Base-by-base conservation (phyloP, 2,113 vertebrate species). In the Megalops atlanticus region DNA sequence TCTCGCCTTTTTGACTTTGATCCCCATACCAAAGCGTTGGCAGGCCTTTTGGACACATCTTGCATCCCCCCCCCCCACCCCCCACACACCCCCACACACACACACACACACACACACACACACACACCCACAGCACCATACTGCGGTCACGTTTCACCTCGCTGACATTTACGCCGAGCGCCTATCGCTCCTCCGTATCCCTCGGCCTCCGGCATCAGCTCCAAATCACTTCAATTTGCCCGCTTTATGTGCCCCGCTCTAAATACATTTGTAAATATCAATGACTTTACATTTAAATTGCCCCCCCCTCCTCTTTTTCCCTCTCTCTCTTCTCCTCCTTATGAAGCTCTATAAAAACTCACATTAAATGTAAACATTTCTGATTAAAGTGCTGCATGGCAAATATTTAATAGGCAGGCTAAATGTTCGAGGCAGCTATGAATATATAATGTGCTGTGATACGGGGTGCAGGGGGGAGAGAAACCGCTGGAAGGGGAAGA, bases 361-460 rank as follows among this genome's bases (percentile, higher is more conserved):
- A 75, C 74, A 76, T 79, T 79, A 64, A 72, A 85, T 52, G 72
- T 64, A 85, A 81, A 81, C 54, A 81, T 58, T 54, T 70, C 72
- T 78, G 33, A 80, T 81, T 81, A 80, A 80, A 80, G 43, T 45
- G 43, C 68, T 16, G 45, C 79, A 54, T 31, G 75, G 74, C 77
- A 79, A 69, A 79, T 80, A 74, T 74, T 74, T 80, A 80, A 80
- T 40, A 74, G 36, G 47, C 79, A 72, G 16, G 64, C 41, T 38
- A 72, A 49, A 72, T 54, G 47, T 73, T 54, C 10, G 47, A 40
- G 24, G 79, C 40, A 80, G 69, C 71, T 58, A 75, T 74, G 79
- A 75, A 80, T 64, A 35, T 21, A 16, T 81, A 81, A 41, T 74
- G 80, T 38, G 18, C 3, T 43, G 36, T 27, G 27, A 41, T 64